Evolutionary conservation across 2,797 vertebrate genomes (phyloP), one percentile per base, ranked within the genome.

Genomic region (Mastacembelus armatus): DNA sequence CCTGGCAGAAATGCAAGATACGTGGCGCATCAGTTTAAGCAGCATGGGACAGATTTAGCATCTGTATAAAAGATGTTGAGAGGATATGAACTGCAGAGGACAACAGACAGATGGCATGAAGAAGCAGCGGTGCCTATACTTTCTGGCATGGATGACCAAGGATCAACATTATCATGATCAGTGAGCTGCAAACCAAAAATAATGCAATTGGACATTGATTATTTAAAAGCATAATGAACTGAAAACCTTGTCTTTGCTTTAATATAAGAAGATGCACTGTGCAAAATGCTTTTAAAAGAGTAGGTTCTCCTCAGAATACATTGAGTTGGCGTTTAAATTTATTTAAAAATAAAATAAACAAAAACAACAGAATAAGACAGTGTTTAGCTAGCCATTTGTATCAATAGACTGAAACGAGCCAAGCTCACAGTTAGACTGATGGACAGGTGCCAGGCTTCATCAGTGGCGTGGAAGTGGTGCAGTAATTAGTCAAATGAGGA

Each of bases 401-500:
- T 74, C 66, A 66, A 76, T 66, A 47, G 40, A 66, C 33, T 36
- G 36, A 73, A 80, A 52, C 55, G 50, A 68, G 74, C 65, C 45
- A 54, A 78, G 72, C 62, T 71, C 65, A 43, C 71, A 54, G 78
- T 80, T 40, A 50, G 60, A 57, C 71, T 85, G 90, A 93, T 85
- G 86, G 93, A 88, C 90, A 91, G 87, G 86, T 88, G 88, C 87
- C 88, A 88, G 84, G 87, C 86, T 83, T 85, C 85, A 85, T 93
- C 87, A 88, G 75, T 65, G 71, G 75, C 24, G 75, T 87, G 85
- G 81, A 91, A 92, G 83, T 85, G 77, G 81, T 62, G 70, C 72
- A 73, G 85, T 91, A 89, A 92, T 94, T 92, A 92, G 86, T 81
- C 77, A 90, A 88, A 92, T 88, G 90, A 91, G 86, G 64, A 88